Conservation (phyloP, 2,113 vertebrate species). For the Archilochus colubris region DNA sequence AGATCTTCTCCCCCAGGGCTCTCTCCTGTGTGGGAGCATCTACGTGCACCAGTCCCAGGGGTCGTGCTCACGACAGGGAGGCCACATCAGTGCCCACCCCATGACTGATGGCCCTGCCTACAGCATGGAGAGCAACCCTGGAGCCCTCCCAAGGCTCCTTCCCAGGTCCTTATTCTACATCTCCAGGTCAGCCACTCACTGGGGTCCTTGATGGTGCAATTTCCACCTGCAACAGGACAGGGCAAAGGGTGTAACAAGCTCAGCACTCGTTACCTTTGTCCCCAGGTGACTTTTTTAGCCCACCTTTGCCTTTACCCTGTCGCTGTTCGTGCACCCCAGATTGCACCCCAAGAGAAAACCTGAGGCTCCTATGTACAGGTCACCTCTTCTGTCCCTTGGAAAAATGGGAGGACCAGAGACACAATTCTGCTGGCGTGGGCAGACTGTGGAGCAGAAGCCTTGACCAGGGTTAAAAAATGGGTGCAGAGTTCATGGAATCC, state of each 20-base stretch:
- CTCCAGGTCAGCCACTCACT: constrained; percentile 75
- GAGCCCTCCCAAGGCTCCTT: not conserved
- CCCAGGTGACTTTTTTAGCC: fast-evolving
- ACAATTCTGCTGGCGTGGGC: not conserved
- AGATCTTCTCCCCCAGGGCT: constrained; percentile 87
- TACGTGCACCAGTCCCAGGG: constrained; percentile 92
- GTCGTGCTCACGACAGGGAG: constrained; percentile 78
- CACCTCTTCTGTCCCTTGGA: not conserved
- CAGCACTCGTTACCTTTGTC: fast-evolving
- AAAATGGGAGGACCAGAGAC: not conserved
- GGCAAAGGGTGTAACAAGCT: not conserved
- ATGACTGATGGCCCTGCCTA: fast-evolving
- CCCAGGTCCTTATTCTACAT: not conserved
- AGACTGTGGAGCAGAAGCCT: not conserved
- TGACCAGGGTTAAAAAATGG: not conserved
- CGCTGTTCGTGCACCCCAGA: not conserved
- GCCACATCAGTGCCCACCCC: fast-evolving
- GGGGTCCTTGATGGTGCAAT: constrained; percentile 93
- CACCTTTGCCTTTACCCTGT: not conserved
- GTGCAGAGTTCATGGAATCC: no score
- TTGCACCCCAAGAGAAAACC: not conserved
- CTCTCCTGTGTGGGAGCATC: constrained; percentile 89
- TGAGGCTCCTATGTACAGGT: not conserved
- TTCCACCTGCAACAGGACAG: constrained; percentile 82
- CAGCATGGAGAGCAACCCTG: not conserved